Conservation (phyloP, 2,888 invertebrate genomes). For the Thymelicus lineola region DNA sequence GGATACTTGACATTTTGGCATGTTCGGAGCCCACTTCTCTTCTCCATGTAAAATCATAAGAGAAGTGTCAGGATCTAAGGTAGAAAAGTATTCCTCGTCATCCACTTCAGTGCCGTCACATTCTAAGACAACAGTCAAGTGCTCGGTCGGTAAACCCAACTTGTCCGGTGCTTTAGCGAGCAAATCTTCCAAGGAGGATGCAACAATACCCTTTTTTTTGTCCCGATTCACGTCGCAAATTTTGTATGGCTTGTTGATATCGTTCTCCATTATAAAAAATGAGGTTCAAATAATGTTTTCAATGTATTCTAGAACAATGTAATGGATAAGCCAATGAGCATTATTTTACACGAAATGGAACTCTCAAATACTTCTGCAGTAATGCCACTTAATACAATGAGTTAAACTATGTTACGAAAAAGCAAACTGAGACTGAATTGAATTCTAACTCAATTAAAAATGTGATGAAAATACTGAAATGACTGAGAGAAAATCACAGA, state of each 20-base stretch:
- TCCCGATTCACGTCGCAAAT: constrained; percentile 92
- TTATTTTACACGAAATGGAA: constrained; percentile 19
- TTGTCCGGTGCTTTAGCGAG: constrained; percentile 91
- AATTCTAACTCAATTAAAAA: neutral
- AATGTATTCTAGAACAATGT: neutral
- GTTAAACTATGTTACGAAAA: neutral
- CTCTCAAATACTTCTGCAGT: neutral
- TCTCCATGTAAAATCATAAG: constrained; percentile 92
- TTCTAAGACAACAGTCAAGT: constrained; percentile 93
- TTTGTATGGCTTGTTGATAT: constrained; percentile 89
- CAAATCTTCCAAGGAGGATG: constrained; percentile 91
- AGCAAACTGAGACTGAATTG: neutral
- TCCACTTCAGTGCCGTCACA: constrained; percentile 98
- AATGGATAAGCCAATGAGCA: constrained; percentile 4
- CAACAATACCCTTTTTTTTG: constrained; percentile 93
- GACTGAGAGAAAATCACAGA: constrained; percentile 27
- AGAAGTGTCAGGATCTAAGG: constrained; percentile 94
- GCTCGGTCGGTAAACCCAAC: constrained; percentile 86
- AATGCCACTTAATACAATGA: neutral
- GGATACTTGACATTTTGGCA: constrained; percentile 87
- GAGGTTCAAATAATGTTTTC: neutral
- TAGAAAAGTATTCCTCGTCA: constrained; percentile 97
- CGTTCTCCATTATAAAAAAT: constrained; percentile 80
- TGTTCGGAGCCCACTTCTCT: constrained; percentile 90
- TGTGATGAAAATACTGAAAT: constrained; percentile 13